phyloP scores from a whole-genome alignment of 2,888 invertebrate genomes.

The Limnephilus marmoratus region DNA sequence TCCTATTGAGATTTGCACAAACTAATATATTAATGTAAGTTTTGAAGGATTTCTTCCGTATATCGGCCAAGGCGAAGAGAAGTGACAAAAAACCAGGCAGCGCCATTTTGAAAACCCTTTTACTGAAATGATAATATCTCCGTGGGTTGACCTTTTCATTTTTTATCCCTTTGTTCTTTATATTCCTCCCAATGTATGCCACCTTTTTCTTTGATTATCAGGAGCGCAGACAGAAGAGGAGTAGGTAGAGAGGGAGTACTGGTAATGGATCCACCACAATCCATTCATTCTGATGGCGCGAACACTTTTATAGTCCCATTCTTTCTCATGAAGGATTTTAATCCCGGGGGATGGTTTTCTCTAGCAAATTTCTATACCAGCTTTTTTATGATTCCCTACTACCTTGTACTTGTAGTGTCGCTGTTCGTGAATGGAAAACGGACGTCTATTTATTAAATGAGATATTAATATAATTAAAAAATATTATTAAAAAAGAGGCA shows the following conservation, averaged over 20 bases:
- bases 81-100: neutral
- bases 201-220: constrained; percentile 51
- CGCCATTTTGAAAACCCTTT: neutral
- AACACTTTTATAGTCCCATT: constrained; percentile 56
- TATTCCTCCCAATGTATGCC: constrained; percentile 40
- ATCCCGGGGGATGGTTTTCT: constrained; percentile 56
- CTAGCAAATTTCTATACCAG: constrained; percentile 22
- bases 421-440: neutral
- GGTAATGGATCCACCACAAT: constrained; percentile 26
- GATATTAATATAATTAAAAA: neutral
- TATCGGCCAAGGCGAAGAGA: neutral
- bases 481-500: too few species aligned
- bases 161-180: constrained; percentile 11
- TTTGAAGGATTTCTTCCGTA: neutral
- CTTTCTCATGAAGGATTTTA: constrained; percentile 58
- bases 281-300: constrained; percentile 52
- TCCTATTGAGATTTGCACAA: too few species aligned
- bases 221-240: constrained; percentile 4
- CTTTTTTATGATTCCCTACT: constrained; percentile 6
- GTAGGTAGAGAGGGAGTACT: neutral
- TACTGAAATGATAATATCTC: neutral
- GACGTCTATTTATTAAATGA: neutral
- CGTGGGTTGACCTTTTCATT: constrained; percentile 8
- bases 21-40: too few species aligned
- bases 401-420: neutral